phyloP scores from a whole-genome alignment of 2,113 vertebrate genomes.

The Illadopsis cleaveri region DNA sequence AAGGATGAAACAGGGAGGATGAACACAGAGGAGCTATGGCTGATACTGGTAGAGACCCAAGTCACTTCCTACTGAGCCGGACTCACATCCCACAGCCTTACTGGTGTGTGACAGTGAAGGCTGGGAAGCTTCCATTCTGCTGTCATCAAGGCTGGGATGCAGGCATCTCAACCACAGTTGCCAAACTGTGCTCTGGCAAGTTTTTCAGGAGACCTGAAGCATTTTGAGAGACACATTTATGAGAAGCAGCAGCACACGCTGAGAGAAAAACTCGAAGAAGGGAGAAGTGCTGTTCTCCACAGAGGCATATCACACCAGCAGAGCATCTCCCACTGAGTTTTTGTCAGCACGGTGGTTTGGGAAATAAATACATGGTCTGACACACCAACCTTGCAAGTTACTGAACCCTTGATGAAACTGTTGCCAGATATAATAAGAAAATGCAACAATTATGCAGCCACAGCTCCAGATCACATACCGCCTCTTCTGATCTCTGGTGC shows the following conservation, averaged over 20 bases:
- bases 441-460: not conserved
- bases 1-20: not conserved
- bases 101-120: not conserved
- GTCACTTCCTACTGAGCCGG: not conserved
- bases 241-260: not conserved
- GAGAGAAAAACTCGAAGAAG: not conserved
- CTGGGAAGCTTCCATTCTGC: not conserved
- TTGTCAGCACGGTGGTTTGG: not conserved
- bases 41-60: not conserved
- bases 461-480: not conserved
- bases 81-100: not conserved
- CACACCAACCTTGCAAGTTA: not conserved
- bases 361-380: not conserved
- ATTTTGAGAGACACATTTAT: not conserved
- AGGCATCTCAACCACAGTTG: not conserved
- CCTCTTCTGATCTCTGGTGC: not conserved
- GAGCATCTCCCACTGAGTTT: not conserved
- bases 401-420: not conserved
- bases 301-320: not conserved
- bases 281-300: not conserved
- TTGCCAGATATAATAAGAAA: not conserved
- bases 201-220: not conserved
- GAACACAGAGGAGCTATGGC: not conserved
- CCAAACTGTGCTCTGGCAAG: not conserved
- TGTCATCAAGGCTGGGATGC: not conserved